A percentile compares a stretch with the other conserved stretches of the same genome.
Evolutionary conservation across 2,888 invertebrate genomes (phyloP).

Genomic region (Chydorus sphaericus): DNA sequence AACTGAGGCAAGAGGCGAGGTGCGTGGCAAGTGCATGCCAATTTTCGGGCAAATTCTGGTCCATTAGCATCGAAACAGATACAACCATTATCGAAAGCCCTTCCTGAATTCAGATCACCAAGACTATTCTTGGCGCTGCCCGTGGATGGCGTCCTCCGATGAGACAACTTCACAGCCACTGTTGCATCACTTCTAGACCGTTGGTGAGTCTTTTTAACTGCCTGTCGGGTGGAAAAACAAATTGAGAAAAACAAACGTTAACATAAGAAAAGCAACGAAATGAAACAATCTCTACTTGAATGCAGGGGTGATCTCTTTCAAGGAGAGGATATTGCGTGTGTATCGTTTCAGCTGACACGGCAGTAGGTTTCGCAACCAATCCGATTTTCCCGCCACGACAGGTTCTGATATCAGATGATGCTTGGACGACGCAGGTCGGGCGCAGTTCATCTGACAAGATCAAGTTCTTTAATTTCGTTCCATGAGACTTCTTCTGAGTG

Average conservation of each 20-base stretch:
- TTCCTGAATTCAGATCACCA: constrained; percentile 83
- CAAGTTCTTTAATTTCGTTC: constrained; percentile 54
- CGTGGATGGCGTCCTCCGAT: constrained; percentile 20
- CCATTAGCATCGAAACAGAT: constrained; percentile 57
- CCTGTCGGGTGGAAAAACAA: neutral
- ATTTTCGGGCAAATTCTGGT: neutral
- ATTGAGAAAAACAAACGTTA: neutral
- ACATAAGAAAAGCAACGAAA: neutral
- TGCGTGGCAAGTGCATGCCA: constrained; percentile 38
- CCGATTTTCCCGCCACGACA: too few species aligned
- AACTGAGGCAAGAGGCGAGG: constrained; percentile 67
- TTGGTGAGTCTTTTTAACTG: constrained; percentile 58
- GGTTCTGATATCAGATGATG: too few species aligned
- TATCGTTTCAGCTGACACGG: neutral
- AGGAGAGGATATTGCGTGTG: too few species aligned
- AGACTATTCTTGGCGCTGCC: constrained; percentile 31
- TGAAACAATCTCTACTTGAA: neutral
- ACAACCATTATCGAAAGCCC: constrained; percentile 94
- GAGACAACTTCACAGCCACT: constrained; percentile 39
- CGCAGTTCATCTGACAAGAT: constrained; percentile 55
- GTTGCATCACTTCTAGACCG: constrained; percentile 60
- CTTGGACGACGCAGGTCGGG: too few species aligned
- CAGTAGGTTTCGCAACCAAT: constrained; percentile 19
- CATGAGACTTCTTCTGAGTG: constrained; percentile 55
- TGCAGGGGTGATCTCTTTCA: neutral